phyloP scores from a whole-genome alignment of 1,140 invertebrate species.

The Plutomurus gul region DNA sequence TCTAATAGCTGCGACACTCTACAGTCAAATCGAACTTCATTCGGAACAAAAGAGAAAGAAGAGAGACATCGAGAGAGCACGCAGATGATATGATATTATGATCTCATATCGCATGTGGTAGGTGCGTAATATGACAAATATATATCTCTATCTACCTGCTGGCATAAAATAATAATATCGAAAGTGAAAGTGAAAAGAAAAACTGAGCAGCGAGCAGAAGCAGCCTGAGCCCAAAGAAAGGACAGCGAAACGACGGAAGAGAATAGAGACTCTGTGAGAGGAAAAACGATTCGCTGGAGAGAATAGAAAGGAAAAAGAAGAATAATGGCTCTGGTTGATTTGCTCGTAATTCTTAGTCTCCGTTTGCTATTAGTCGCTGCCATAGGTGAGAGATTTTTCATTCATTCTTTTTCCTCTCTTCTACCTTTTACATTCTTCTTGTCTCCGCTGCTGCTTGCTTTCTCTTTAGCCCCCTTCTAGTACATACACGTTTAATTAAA shows the following conservation, averaged over 20 bases:
- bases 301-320: conserved; percentile 31
- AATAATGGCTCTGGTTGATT: conserved; percentile 38
- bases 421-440: background rate
- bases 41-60: too few relatives aligned
- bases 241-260: background rate
- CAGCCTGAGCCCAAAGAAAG: background rate
- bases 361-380: conserved; percentile 42
- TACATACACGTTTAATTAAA: background rate
- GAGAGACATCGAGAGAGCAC: too few relatives aligned
- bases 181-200: background rate
- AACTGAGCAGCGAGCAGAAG: too few relatives aligned
- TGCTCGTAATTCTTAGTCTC: conserved; percentile 29
- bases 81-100: too few relatives aligned
- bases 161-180: background rate
- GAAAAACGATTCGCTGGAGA: conserved; percentile 16
- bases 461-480: too few relatives aligned
- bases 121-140: too few relatives aligned
- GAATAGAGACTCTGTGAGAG: background rate
- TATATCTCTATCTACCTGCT: background rate
- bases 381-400: conserved; percentile 47
- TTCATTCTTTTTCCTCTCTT: background rate
- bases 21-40: too few relatives aligned
- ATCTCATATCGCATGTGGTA: too few relatives aligned
- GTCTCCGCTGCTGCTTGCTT: too few relatives aligned
- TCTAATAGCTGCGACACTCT: too few relatives aligned